phyloP scores from a whole-genome alignment of 2,113 vertebrate genomes.

The Tetrao urogallus region DNA sequence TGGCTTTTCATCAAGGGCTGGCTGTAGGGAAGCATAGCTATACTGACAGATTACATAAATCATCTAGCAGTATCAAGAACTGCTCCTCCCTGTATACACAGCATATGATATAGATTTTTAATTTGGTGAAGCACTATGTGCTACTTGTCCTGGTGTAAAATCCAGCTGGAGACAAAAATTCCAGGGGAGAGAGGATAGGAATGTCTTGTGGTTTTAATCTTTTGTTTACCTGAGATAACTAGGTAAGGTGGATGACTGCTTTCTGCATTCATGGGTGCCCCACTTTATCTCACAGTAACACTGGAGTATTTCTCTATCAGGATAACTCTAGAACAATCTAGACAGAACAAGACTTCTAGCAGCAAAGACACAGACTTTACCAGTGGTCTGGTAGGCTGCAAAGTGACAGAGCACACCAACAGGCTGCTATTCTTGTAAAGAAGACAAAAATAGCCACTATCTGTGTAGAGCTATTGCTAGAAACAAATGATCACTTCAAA shows the following conservation, averaged over 20 bases:
- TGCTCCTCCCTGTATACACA: neutral
- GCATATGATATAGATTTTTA: neutral
- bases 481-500: neutral
- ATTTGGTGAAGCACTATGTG: neutral
- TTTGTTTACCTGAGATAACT: neutral
- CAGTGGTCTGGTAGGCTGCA: accelerated
- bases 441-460: neutral
- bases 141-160: neutral
- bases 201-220: neutral
- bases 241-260: neutral
- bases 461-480: neutral
- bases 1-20: neutral
- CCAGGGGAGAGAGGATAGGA: neutral
- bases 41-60: neutral
- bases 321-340: neutral
- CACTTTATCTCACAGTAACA: neutral
- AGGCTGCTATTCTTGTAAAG: neutral
- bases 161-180: neutral
- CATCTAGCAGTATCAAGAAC: neutral
- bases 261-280: neutral
- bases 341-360: neutral
- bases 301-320: neutral
- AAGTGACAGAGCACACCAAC: neutral
- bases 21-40: neutral
- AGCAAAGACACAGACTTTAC: neutral